Conservation (phyloP, 2,113 vertebrate genomes). For the Platichthys stellatus region DNA sequence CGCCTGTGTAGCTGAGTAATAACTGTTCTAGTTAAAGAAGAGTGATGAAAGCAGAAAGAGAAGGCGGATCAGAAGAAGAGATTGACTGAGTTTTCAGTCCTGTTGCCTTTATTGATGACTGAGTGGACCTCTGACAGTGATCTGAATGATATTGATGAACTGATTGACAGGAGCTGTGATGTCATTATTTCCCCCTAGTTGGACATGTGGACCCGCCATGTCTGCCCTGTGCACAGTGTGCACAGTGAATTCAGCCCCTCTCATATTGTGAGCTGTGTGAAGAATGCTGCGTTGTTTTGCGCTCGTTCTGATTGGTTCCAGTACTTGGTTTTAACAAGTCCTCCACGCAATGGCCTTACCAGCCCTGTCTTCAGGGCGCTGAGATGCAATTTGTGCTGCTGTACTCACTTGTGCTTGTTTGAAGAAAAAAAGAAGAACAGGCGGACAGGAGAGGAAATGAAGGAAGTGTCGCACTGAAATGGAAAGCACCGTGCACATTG, state of each 20-base stretch:
- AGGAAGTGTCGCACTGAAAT: slow-evolving; percentile 19
- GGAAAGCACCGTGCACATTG: slow-evolving; percentile 37
- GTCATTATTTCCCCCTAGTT: slow-evolving; percentile 31
- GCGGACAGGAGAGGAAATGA: background rate
- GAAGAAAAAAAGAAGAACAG: background rate
- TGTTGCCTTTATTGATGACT: slow-evolving; percentile 54
- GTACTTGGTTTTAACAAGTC: slow-evolving; percentile 82
- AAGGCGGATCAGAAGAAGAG: slow-evolving; percentile 14
- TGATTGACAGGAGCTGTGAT: slow-evolving; percentile 71
- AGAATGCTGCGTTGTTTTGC: slow-evolving; percentile 61
- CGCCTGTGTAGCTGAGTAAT: slow-evolving; percentile 48
- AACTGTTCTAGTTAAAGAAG: slow-evolving; percentile 37
- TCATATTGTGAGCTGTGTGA: slow-evolving; percentile 80
- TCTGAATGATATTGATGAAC: slow-evolving; percentile 59
- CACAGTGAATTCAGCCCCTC: slow-evolving; percentile 50
- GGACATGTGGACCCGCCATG: background rate
- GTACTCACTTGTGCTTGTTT: slow-evolving; percentile 10
- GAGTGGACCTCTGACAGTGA: slow-evolving; percentile 69
- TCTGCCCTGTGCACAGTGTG: slow-evolving; percentile 70
- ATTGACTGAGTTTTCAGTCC: slow-evolving; percentile 18
- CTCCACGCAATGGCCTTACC: slow-evolving; percentile 56
- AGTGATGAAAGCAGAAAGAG: slow-evolving; percentile 34
- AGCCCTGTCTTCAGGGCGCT: slow-evolving; percentile 45
- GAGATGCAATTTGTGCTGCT: slow-evolving; percentile 37
- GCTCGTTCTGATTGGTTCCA: slow-evolving; percentile 81